Base-by-base conservation (phyloP, 1,140 invertebrate species). In the Maconellicoccus hirsutus region DNA sequence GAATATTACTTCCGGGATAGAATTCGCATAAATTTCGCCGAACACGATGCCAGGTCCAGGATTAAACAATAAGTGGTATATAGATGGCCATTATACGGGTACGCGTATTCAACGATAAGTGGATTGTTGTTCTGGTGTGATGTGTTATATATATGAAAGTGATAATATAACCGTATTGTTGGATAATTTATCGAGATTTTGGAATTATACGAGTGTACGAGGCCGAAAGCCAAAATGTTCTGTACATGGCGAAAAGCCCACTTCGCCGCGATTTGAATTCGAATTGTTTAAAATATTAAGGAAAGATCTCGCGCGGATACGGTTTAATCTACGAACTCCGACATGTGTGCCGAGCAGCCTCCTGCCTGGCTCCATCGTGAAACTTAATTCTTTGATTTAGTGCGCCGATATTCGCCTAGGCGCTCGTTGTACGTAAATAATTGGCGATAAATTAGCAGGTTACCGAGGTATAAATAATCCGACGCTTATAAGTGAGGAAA, bases 101-200 rank as follows among this genome's bases (percentile, higher is more conserved):
- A 33, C 12, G n/a, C 42, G 42, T 52, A 52, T 52, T 52, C 42
- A 16, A 19, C 42, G 42, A 52, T 52, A 52, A 52, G 42, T 52
- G 42, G 42, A 52, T 52, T 52, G n/a, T 52, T 52, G 42, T 52
- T 52, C 42, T 4, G 12, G 6, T 52, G n/a, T 52, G 42, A 52
- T 52, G 42, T 52, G 42, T 52, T 52, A 52, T 52, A 52, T n/a
- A n/a, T 52, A 52, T 52, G 42, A 52, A 52, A 52, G 42, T 52
- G 42, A 52, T 52, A 52, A 52, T 52, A 52, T 52, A 52, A 16
- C 16, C 42, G 42, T 52, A 52, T 52, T 52, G 42, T 52, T 52
- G 6, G 42, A 16, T 52, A 52, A 52, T 52, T 52, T 52, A 52
- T 52, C n/a, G 42, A 52, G 42, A 52, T 52, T 52, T 19, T 52